Base-by-base conservation (phyloP, 2,113 vertebrate species). In the Dasypus novemcinctus region DNA sequence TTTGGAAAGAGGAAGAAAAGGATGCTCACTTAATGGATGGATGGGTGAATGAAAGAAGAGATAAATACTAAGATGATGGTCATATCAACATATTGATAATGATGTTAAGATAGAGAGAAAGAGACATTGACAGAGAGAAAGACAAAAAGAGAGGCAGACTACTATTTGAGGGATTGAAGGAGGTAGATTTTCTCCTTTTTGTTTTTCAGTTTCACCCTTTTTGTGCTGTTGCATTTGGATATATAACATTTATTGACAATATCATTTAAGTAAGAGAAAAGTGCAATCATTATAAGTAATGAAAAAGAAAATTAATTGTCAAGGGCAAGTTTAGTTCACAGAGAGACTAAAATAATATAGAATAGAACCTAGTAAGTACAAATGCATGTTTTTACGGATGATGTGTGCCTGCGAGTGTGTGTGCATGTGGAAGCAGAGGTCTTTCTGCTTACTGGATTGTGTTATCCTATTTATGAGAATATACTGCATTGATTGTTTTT, bases 241-340 rank as follows among this genome's bases (percentile, higher is more conserved):
- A 13, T 18, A 68, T 20, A 59, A 54, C 68, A 82, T 6, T 38
- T 66, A 46, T 15, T 52, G 52, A 33, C 49, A 36, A 59, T 46
- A 66, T 52, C 66, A 17, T 46, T 91, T 92, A 82, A 6, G 33
- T 82, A 83, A 33, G 21, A 52, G 13, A 41, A 91, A 69, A 85
- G 43, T 21, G 31, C 4, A 46, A 5, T 33, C n/a, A 38, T 38
- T 63, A 72, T 23, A 29, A 9, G 9, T 13, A 41, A 90, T 36
- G 4, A 29, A n/a, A 29, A 87, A 38, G 15, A 38, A 68, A 68
- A 36, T 25, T 54, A 76, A 21, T 33, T 80, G 64, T 33, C 54
- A 80, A 49, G 21, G 38, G 2, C 25, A 86, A 79, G 20, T 86
- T 57, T 74, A 41, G 20, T 10, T 80, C 46, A 66, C n/a, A 90